Evolutionary conservation across 2,113 vertebrate species (phyloP).

Genomic region (Andinoacara biseriatus): DNA sequence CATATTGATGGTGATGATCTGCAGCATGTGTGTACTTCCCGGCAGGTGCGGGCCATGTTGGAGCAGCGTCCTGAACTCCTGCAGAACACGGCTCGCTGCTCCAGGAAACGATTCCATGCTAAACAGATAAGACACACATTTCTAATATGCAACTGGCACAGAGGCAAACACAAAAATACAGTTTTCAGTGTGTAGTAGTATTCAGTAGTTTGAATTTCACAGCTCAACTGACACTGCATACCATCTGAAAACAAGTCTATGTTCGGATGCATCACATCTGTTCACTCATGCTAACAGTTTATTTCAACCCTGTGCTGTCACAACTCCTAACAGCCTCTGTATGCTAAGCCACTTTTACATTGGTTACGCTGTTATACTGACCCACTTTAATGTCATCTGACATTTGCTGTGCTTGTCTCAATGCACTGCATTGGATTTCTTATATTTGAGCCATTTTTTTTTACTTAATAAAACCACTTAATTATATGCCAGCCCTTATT

Average conservation of each 20-base stretch:
- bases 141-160: conserved; percentile 24
- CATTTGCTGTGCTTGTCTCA: neutral
- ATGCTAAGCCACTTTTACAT: neutral
- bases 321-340: neutral
- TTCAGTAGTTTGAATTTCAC: neutral
- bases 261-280: neutral
- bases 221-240: neutral
- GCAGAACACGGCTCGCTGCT: conserved; percentile 88
- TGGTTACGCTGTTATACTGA: neutral
- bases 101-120: conserved; percentile 96
- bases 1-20: conserved; percentile 99
- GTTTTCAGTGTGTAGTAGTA: neutral
- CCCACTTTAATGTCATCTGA: neutral
- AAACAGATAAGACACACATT: conserved; percentile 46
- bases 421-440: neutral
- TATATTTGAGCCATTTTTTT: neutral
- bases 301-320: neutral
- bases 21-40: conserved; percentile 91
- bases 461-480: neutral
- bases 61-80: conserved; percentile 91
- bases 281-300: neutral
- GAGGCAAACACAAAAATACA: conserved; percentile 26
- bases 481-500: too few relatives aligned
- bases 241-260: neutral
- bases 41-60: conserved; percentile 90